Percentiles rank a stretch among this genome's conserved stretches.
Conservation (phyloP, 2,888 invertebrate genomes). For the Pyrocoelia pectoralis region DNA sequence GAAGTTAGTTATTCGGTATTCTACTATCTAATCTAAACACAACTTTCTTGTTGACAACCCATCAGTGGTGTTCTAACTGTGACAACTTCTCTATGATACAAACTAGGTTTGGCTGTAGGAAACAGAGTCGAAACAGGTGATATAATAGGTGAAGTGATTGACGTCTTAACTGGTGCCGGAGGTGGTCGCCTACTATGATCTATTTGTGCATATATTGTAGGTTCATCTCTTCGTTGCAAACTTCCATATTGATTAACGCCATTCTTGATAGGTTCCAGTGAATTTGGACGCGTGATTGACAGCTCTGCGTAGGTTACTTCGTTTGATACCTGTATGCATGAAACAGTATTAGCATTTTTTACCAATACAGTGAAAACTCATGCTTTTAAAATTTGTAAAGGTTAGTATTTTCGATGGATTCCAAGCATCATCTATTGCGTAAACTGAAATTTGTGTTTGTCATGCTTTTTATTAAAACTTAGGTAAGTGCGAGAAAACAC, state of each 20-base stretch:
- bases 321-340: slow-evolving; percentile 54
- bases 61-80: slow-evolving; percentile 76
- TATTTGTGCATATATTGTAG: slow-evolving; percentile 78
- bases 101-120: slow-evolving; percentile 56
- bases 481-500: too few species aligned
- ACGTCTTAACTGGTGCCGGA: slow-evolving; percentile 51
- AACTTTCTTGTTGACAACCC: slow-evolving; percentile 73
- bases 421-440: too few species aligned
- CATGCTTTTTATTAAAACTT: too few species aligned
- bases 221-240: slow-evolving; percentile 64
- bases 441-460: too few species aligned
- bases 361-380: too few species aligned
- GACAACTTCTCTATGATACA: slow-evolving; percentile 70
- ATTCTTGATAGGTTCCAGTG: slow-evolving; percentile 59
- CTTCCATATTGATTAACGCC: slow-evolving; percentile 56
- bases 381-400: too few species aligned
- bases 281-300: slow-evolving; percentile 64
- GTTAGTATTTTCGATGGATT: too few species aligned
- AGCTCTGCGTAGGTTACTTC: slow-evolving; percentile 72
- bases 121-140: slow-evolving; percentile 59
- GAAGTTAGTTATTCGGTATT: slow-evolving; percentile 30
- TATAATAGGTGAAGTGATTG: slow-evolving; percentile 60
- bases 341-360: not conserved
- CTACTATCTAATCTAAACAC: slow-evolving; percentile 61
- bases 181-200: slow-evolving; percentile 69